phyloP scores from a whole-genome alignment of 2,113 vertebrate genomes.

The Xiphorhynchus elegans region DNA sequence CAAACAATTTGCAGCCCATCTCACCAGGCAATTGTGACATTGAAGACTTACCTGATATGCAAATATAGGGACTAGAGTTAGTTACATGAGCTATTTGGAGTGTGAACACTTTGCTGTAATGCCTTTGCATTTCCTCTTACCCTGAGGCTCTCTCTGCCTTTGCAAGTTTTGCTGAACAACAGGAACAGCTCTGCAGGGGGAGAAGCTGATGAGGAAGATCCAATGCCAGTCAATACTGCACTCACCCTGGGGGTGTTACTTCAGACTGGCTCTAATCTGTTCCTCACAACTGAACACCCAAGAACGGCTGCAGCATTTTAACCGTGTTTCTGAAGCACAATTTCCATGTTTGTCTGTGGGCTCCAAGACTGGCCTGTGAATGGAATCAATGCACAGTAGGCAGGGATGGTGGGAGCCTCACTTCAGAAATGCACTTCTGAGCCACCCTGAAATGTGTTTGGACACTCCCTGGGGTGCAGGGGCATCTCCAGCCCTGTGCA shows the following conservation, averaged over 20 bases:
- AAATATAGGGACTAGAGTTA: background rate
- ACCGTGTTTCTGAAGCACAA: background rate
- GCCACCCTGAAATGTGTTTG: too few species aligned
- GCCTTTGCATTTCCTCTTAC: background rate
- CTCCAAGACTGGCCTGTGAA: background rate
- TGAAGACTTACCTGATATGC: background rate
- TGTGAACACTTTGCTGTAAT: background rate
- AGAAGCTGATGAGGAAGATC: background rate
- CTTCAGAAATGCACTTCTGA: background rate
- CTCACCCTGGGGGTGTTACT: background rate
- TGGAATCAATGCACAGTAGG: background rate
- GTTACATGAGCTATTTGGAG: background rate
- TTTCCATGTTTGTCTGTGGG: background rate
- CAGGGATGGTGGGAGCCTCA: background rate
- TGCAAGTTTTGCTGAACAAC: background rate
- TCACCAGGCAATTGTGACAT: background rate
- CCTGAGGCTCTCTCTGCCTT: background rate
- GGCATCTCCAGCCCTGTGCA: rapidly evolving
- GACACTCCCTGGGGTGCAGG: background rate
- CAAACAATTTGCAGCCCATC: background rate
- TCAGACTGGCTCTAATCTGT: background rate
- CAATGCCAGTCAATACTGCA: rapidly evolving
- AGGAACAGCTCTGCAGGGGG: background rate
- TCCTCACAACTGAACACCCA: background rate
- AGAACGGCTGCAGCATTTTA: background rate